These are phyloP conservation scores for Dermolepida albohirtum DNA, from an alignment of 2,888 invertebrate species.

Conservation along the genomic window DNA sequence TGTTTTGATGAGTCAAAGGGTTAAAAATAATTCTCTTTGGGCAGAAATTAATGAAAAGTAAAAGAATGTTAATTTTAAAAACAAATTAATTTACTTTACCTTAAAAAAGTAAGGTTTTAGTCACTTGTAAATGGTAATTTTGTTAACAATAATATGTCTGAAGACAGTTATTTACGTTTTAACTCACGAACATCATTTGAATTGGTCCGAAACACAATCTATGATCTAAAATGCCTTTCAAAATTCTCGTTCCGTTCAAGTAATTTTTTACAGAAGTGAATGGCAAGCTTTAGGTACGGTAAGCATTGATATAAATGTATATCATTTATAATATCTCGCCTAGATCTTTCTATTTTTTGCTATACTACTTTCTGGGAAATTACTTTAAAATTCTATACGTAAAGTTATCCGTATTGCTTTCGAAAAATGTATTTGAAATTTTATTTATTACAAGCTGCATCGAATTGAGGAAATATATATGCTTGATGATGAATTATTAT, in stretches of 20 bases:
- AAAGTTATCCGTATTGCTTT: too few relatives aligned
- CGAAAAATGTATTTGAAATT: neutral
- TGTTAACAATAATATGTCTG: too few relatives aligned
- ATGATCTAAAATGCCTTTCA: neutral
- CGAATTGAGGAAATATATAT: too few relatives aligned
- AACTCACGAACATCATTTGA: too few relatives aligned
- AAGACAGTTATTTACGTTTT: too few relatives aligned
- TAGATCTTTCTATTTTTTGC: neutral
- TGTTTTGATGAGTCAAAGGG: conserved; percentile 23
- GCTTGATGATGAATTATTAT: too few relatives aligned
- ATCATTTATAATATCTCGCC: conserved; percentile 15
- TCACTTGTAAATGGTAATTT: too few relatives aligned
- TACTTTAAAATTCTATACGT: neutral
- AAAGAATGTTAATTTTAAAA: conserved; percentile 1
- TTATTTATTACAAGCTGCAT: too few relatives aligned
- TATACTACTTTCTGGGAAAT: neutral
- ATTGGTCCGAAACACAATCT: too few relatives aligned
- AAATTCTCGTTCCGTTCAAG: conserved; percentile 14
- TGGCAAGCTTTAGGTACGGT: neutral
- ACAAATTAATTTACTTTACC: neutral
- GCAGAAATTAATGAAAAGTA: conserved; percentile 3
- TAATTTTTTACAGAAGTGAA: conserved; percentile 11
- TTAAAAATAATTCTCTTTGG: conserved; percentile 19
- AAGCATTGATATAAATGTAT: conserved; percentile 25
- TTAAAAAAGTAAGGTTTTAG: too few relatives aligned